Evolutionary conservation across 2,113 vertebrate genomes (phyloP).

Genomic region (Sus scrofa): DNA sequence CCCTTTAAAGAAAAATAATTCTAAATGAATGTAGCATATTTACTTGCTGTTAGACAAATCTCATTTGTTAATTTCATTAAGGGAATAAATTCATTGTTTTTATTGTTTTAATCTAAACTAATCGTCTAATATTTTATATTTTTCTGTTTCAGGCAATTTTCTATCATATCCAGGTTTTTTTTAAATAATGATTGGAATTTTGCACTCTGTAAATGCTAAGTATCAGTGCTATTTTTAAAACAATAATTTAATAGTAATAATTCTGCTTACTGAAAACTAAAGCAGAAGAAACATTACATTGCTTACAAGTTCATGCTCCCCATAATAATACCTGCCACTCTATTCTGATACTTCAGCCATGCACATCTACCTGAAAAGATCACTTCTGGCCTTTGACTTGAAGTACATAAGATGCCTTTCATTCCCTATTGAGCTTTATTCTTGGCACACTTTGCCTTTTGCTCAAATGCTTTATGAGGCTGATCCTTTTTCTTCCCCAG

Average conservation of each 20-base stretch:
- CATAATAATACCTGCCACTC: background rate
- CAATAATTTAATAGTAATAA: background rate
- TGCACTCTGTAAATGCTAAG: background rate
- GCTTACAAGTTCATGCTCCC: background rate
- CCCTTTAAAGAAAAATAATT: slow-evolving; percentile 61
- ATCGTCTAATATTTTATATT: background rate
- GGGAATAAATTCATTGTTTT: slow-evolving; percentile 55
- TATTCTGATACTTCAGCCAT: background rate
- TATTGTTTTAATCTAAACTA: slow-evolving; percentile 64
- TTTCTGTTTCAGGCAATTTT: slow-evolving; percentile 60
- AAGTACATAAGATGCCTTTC: background rate
- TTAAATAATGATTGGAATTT: background rate
- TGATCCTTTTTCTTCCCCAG: background rate
- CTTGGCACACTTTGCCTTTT: background rate
- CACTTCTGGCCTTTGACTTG: background rate
- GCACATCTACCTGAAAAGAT: background rate
- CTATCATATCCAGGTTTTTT: background rate
- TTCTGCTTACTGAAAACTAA: background rate
- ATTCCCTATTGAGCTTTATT: background rate
- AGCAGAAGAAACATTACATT: background rate
- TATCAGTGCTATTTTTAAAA: slow-evolving; percentile 30
- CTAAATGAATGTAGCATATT: slow-evolving; percentile 52
- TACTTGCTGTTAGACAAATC: slow-evolving; percentile 64
- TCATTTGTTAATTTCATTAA: slow-evolving; percentile 72
- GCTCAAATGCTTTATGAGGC: background rate